Evolutionary conservation across 2,888 invertebrate genomes (phyloP), one percentile per base, ranked within the genome.

Genomic region (Tricholauxania praeusta): DNA sequence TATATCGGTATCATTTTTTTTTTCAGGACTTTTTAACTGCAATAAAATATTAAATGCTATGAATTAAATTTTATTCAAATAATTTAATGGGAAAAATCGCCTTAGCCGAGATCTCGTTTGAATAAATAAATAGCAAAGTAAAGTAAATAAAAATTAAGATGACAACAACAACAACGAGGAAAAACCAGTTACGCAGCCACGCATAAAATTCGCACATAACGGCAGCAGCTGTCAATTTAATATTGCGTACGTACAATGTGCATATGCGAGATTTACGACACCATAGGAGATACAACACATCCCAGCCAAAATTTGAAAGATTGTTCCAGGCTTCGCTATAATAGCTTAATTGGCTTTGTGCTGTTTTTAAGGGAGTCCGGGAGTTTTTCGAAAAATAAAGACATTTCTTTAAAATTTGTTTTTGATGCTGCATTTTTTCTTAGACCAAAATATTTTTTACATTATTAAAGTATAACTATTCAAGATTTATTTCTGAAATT

Each of bases 61-160:
- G 19, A 59, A 69, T 69, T 32, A n/a, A 59, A 69, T 69, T 49
- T 8, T 62, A 69, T 60, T 51, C 57, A 69, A 51, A 60, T 22
- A 69, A 28, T 52, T 69, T 69, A 51, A 49, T 59, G 69, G 28
- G 59, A 51, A 62, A 60, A 69, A 60, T 69, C 17, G 49, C 60
- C 52, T n/a, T 32, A 22, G 8, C 17, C 19, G 57, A 22, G 17
- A 55, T 55, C 17, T 55, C 14, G 12, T 55, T 22, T 12, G 19
- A 12, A 17, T 55, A n/a, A 19, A 55, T 55, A n/a, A 22, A 19
- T 15, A 19, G 55, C 22, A 55, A 0, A 51, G n/a, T 51, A 51
- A 53, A 12, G n/a, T 15, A 17, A 17, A 17, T 53, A 53, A 15
- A 53, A 53, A 8, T 17, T 17, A 15, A 14, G 15, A 53, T n/a